These are phyloP conservation scores for Scrobipalpa costella DNA, from an alignment of 2,888 invertebrate species.

Conservation along the genomic window DNA sequence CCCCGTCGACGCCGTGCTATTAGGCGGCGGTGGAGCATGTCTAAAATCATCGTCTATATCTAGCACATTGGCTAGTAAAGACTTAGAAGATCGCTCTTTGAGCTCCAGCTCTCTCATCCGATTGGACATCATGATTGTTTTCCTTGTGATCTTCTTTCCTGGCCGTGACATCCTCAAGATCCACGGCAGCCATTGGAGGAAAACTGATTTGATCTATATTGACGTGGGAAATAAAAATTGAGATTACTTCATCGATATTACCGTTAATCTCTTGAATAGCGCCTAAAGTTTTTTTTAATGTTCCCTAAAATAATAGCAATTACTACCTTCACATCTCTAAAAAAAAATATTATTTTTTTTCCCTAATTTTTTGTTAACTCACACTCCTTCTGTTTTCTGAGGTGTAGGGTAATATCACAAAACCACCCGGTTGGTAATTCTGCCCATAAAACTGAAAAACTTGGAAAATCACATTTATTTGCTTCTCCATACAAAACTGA, in stretches of 20 bases:
- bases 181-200: slow-evolving; percentile 99
- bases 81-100: slow-evolving; percentile 96
- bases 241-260: too few relatives aligned
- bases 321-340: background rate
- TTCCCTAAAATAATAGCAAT: too few relatives aligned
- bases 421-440: slow-evolving; percentile 7
- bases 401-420: slow-evolving; percentile 2
- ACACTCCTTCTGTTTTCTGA: slow-evolving; percentile 1
- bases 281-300: too few relatives aligned
- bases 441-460: slow-evolving; percentile 10
- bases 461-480: background rate
- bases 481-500: background rate
- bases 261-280: too few relatives aligned
- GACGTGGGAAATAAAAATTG: slow-evolving; percentile 35
- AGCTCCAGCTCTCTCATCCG: slow-evolving; percentile 96
- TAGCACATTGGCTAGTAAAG: slow-evolving; percentile 95
- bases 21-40: slow-evolving; percentile 85
- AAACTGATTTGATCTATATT: slow-evolving; percentile 92
- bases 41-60: slow-evolving; percentile 98
- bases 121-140: slow-evolving; percentile 93
- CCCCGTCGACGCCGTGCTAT: slow-evolving; percentile 81
- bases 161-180: slow-evolving; percentile 97
- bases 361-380: background rate
- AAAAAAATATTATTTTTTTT: background rate
- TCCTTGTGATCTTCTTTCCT: slow-evolving; percentile 95